Evolutionary conservation across 2,797 vertebrate species (phyloP).

Genomic region (Poecilia velifera): DNA sequence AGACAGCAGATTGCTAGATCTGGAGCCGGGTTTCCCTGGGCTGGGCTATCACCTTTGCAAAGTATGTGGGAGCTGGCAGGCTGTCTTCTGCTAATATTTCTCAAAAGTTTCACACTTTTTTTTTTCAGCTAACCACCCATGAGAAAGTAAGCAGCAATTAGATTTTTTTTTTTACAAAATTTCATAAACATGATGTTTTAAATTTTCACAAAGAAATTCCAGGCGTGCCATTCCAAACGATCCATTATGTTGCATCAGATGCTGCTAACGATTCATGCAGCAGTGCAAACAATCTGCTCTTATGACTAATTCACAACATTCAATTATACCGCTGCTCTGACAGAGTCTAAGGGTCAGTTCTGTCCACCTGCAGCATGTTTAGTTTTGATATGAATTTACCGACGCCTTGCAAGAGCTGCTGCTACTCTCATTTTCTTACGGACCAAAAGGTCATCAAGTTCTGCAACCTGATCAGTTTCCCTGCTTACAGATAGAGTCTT

Average conservation of each 20-base stretch:
- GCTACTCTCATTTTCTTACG: slow-evolving; percentile 44
- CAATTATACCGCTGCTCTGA: slow-evolving; percentile 39
- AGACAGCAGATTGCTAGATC: background rate
- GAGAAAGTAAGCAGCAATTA: slow-evolving; percentile 33
- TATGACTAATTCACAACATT: slow-evolving; percentile 37
- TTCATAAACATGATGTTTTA: slow-evolving; percentile 20
- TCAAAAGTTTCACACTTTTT: background rate
- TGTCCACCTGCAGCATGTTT: slow-evolving; percentile 40
- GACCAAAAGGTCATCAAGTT: slow-evolving; percentile 77
- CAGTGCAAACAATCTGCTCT: slow-evolving; percentile 46
- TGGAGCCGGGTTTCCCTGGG: background rate
- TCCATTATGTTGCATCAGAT: slow-evolving; percentile 52
- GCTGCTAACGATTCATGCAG: slow-evolving; percentile 31
- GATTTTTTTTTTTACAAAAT: slow-evolving; percentile 22
- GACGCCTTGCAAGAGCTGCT: slow-evolving; percentile 28
- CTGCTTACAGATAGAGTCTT: slow-evolving; percentile 51
- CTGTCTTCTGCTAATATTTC: background rate
- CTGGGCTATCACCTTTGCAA: background rate
- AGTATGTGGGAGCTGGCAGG: slow-evolving; percentile 7
- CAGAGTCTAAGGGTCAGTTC: slow-evolving; percentile 32
- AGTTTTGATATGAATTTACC: slow-evolving; percentile 24
- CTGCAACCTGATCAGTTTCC: slow-evolving; percentile 57
- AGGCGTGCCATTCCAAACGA: slow-evolving; percentile 36
- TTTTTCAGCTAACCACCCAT: slow-evolving; percentile 10
- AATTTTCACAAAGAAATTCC: slow-evolving; percentile 38